phyloP scores from a whole-genome alignment of 1,140 invertebrate species.

The Homarus americanus region DNA sequence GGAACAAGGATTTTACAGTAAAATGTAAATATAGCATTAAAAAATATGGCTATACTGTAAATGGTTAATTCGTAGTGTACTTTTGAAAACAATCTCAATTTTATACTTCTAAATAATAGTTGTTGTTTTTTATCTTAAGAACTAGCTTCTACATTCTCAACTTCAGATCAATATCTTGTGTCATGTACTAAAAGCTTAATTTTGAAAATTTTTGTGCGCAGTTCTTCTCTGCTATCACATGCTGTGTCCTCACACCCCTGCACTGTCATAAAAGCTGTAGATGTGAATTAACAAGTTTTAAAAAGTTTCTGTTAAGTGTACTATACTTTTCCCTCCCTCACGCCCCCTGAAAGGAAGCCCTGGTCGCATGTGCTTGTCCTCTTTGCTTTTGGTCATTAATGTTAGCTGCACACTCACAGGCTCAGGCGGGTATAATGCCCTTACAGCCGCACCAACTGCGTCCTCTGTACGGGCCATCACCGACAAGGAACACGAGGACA shows the following conservation, averaged over 20 bases:
- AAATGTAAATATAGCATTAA: too few relatives aligned
- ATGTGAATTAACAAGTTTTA: conserved; percentile 7
- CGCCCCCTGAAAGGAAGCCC: conserved; percentile 15
- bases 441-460: conserved; percentile 62
- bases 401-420: conserved; percentile 54
- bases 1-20: background rate
- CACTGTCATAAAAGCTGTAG: background rate
- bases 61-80: background rate
- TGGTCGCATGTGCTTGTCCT: conserved; percentile 38
- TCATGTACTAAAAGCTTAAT: background rate
- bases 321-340: conserved; percentile 4
- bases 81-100: background rate
- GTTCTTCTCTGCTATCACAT: conserved; percentile 13
- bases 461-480: conserved; percentile 30
- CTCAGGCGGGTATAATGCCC: conserved; percentile 71
- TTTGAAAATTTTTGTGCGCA: background rate
- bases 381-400: conserved; percentile 30
- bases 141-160: background rate
- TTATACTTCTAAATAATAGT: background rate
- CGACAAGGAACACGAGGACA: conserved; percentile 5
- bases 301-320: conserved; percentile 28
- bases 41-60: background rate
- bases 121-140: background rate
- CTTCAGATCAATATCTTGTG: background rate
- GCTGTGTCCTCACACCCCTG: background rate